A percentile compares a stretch with the other conserved stretches of the same genome.
Evolutionary conservation across 2,113 vertebrate genomes (phyloP).

Genomic region (Oryzias celebensis): DNA sequence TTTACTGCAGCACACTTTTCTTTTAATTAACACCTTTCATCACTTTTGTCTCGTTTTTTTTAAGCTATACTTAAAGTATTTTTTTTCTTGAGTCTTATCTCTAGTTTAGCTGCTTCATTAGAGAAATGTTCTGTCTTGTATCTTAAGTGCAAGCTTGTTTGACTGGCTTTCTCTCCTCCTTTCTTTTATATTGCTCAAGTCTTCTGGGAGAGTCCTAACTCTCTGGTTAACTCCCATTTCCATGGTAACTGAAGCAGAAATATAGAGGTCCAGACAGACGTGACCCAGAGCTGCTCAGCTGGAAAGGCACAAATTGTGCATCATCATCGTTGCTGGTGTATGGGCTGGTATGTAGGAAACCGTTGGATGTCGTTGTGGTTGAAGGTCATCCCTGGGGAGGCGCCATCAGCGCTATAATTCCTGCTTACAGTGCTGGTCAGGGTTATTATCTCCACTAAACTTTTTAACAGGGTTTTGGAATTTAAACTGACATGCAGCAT

Average conservation of each 20-base stretch:
- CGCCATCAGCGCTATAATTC: background rate
- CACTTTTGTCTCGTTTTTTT: background rate
- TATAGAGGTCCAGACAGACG: slow-evolving; percentile 42
- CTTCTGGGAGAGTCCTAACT: slow-evolving; percentile 47
- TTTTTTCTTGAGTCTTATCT: background rate
- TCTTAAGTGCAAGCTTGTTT: slow-evolving; percentile 6
- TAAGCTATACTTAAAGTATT: background rate
- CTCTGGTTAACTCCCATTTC: slow-evolving; percentile 68
- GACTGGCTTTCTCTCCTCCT: slow-evolving; percentile 11
- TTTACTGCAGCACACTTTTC: background rate
- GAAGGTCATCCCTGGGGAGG: background rate
- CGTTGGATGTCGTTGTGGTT: background rate
- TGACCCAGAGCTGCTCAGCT: slow-evolving; percentile 47
- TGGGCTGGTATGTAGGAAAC: slow-evolving; percentile 20
- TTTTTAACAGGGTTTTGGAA: background rate
- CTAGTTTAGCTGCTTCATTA: slow-evolving; percentile 1
- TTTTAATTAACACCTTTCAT: slow-evolving; percentile 1
- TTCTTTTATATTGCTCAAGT: slow-evolving; percentile 38
- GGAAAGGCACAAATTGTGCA: slow-evolving; percentile 51
- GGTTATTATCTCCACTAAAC: background rate
- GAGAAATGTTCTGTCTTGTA: slow-evolving; percentile 6
- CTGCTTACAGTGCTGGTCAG: background rate
- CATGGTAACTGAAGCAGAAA: slow-evolving; percentile 69
- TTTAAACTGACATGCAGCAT: background rate
- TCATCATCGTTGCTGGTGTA: slow-evolving; percentile 33